Base-by-base conservation (phyloP, 2,113 vertebrate genomes). In the Reinhardtius hippoglossoides region DNA sequence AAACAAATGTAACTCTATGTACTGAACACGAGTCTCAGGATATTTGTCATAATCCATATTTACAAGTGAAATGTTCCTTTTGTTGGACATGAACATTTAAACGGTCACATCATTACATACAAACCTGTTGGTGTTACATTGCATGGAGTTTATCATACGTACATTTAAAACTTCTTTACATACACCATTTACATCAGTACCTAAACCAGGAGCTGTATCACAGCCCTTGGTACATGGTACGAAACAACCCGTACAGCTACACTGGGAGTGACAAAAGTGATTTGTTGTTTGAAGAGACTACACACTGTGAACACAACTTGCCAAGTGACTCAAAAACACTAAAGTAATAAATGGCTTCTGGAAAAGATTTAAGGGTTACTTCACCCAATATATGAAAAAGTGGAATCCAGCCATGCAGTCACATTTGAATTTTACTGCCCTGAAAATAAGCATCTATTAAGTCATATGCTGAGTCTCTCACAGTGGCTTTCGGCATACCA, bases 101-200 rank as follows among this genome's bases (percentile, higher is more conserved):
- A 8, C 31, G 6, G 78, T 83, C 78, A 57, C 72, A 76, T 71
- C 54, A 48, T 84, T 70, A 87, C 85, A 69, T 21, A 87, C 75
- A 84, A 82, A 85, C 83, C 73, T 81, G 78, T 74, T 57, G 68
- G 69, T 62, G 75, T 64, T 79, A 89, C 81, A 64, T 84, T 81
- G 74, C 58, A 80, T 74, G 82, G 74, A 87, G 81, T 89, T 76
- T 71, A 74, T 88, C 88, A 80, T 66, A 92, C 76, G 70, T 78
- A 86, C 81, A 88, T 88, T 86, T 87, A 91, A 80, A 83, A 83
- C 74, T 50, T 83, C 87, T 74, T 91, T 85, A 89, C 81, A 87
- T 80, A 88, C 78, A 84, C 79, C 75, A 69, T 86, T 87, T 88
- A 87, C 87, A 89, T 71, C 55, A 37, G 88, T 87, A 91, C 87